A percentile compares a stretch with the other conserved stretches of the same genome.
Conservation (phyloP, 2,797 vertebrate species). For the Protonibea diacanthus region DNA sequence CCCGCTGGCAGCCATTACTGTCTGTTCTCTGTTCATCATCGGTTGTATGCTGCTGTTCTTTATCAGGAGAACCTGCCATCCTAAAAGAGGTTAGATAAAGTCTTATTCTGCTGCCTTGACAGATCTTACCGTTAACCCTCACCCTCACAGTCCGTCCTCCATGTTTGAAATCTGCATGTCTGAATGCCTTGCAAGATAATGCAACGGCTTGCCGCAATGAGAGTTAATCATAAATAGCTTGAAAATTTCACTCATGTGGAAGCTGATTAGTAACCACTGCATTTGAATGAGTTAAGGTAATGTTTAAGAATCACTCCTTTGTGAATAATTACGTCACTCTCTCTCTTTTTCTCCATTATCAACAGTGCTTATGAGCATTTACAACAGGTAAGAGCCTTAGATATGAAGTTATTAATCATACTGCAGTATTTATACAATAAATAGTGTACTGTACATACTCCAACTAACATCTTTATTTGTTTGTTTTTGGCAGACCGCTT, state of each 20-base stretch:
- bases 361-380: constrained; percentile 85
- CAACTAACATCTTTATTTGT: constrained; percentile 19
- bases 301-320: constrained; percentile 23
- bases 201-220: not conserved
- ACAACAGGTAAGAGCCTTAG: constrained; percentile 80
- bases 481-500: constrained; percentile 76
- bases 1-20: constrained; percentile 88
- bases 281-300: constrained; percentile 27
- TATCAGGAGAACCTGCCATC: constrained; percentile 90
- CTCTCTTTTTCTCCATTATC: constrained; percentile 41
- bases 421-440: not conserved
- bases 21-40: constrained; percentile 91
- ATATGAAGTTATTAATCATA: not conserved
- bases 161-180: constrained; percentile 8
- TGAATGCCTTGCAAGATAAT: constrained; percentile 17
- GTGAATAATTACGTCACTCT: constrained; percentile 24
- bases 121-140: not conserved
- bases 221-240: constrained; percentile 37
- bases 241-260: constrained; percentile 52
- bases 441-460: not conserved
- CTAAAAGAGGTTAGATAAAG: constrained; percentile 87
- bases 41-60: constrained; percentile 88
- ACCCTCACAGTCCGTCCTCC: not conserved
- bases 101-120: constrained; percentile 1
- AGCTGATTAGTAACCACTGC: constrained; percentile 5